Percentiles rank a stretch among this genome's conserved stretches.
Evolutionary conservation across 2,888 invertebrate species (phyloP).

Genomic region (Limnephilus lunatus): DNA sequence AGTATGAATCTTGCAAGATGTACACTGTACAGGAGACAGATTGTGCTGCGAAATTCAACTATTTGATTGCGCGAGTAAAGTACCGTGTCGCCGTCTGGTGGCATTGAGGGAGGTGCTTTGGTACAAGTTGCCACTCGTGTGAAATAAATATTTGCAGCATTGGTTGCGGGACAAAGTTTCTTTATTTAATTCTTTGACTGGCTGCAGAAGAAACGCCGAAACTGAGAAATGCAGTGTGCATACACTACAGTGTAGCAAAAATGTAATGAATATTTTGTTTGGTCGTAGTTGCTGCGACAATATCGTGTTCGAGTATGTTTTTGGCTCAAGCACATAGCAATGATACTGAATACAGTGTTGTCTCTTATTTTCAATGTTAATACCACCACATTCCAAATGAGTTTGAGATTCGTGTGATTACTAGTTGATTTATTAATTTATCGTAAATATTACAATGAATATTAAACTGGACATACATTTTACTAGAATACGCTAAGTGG

Average conservation of each 20-base stretch:
- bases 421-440: too few relatives aligned
- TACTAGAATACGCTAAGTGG: too few relatives aligned
- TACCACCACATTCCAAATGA: too few relatives aligned
- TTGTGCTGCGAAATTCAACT: not conserved
- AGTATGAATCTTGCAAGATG: not conserved
- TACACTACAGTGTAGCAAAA: not conserved
- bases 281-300: too few relatives aligned
- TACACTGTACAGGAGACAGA: not conserved
- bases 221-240: too few relatives aligned
- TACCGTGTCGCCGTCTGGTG: not conserved
- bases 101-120: not conserved
- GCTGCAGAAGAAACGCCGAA: not conserved
- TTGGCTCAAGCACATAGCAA: too few relatives aligned
- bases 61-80: not conserved
- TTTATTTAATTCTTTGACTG: not conserved
- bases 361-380: too few relatives aligned
- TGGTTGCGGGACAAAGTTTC: not conserved
- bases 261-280: not conserved
- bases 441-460: too few relatives aligned
- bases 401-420: too few relatives aligned
- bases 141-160: not conserved
- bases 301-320: too few relatives aligned
- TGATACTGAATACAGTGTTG: too few relatives aligned
- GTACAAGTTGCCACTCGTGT: not conserved
- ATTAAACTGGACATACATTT: too few relatives aligned